Conservation (phyloP, 2,113 vertebrate species). For the Chlorodrepanis virens region DNA sequence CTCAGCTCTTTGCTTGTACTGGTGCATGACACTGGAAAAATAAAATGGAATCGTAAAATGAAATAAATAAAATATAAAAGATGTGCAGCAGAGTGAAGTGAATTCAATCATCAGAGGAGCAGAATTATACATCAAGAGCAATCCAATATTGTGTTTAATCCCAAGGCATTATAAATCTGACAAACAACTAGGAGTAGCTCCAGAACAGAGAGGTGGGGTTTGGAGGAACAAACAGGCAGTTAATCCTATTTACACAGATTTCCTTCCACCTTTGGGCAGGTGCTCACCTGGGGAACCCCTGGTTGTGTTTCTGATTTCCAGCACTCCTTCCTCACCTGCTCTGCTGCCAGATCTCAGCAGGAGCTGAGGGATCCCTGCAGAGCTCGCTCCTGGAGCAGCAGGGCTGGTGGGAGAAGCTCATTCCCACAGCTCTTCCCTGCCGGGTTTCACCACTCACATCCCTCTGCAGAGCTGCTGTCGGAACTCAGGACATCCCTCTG, state of each 20-base stretch:
- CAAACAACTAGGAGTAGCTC: background rate
- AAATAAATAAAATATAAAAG: conserved; percentile 51
- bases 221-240: background rate
- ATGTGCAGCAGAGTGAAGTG: background rate
- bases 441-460: background rate
- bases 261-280: background rate
- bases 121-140: conserved; percentile 48
- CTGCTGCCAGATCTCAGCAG: background rate
- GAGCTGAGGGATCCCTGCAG: background rate
- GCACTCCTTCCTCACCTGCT: fast-evolving
- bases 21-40: background rate
- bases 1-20: background rate
- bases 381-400: background rate
- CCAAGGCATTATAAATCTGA: background rate
- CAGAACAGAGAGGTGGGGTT: background rate
- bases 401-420: background rate
- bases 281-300: background rate
- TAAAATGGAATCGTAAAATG: conserved; percentile 28
- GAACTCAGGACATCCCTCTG: too few species aligned
- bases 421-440: background rate
- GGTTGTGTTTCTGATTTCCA: background rate
- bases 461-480: too few species aligned
- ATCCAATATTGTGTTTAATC: conserved; percentile 8
- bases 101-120: background rate
- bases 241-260: background rate